Percentiles rank a stretch among this genome's conserved stretches.
Evolutionary conservation across 2,797 vertebrate species (phyloP).

Genomic region (Pseudochaenichthys georgianus): DNA sequence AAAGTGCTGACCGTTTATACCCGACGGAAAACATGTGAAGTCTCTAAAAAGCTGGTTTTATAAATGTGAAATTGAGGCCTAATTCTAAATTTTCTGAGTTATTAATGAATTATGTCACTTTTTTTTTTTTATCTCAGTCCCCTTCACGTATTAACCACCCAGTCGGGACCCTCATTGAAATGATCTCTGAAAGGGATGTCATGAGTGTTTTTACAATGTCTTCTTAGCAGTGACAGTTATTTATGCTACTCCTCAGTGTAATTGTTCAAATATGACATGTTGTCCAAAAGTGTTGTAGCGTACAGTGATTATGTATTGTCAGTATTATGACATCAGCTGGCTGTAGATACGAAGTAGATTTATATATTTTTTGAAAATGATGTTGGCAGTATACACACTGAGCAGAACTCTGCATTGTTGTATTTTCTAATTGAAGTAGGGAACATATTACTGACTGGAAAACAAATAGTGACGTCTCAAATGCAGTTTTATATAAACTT

Average conservation of each 20-base stretch:
- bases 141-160: not conserved
- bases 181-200: constrained; percentile 22
- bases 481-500: constrained; percentile 65
- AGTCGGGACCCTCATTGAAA: constrained; percentile 30
- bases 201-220: constrained; percentile 23
- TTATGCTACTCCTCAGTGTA: constrained; percentile 54
- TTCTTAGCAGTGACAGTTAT: constrained; percentile 53
- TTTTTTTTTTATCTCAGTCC: not conserved
- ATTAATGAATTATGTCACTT: constrained; percentile 30
- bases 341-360: constrained; percentile 71
- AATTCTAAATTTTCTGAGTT: constrained; percentile 22
- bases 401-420: constrained; percentile 22
- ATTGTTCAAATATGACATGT: constrained; percentile 39
- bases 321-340: constrained; percentile 53
- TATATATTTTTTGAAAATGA: constrained; percentile 56
- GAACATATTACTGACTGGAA: constrained; percentile 21
- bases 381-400: constrained; percentile 29
- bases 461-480: constrained; percentile 36
- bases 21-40: constrained; percentile 18
- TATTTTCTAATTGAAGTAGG: constrained; percentile 52
- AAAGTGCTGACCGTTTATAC: constrained; percentile 4
- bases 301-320: constrained; percentile 42
- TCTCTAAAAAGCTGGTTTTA: constrained; percentile 35
- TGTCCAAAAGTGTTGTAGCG: constrained; percentile 56
- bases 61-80: constrained; percentile 33